These are phyloP conservation scores for Papilio gigon DNA, from an alignment of 2,888 invertebrate species.

Conservation along the genomic window DNA sequence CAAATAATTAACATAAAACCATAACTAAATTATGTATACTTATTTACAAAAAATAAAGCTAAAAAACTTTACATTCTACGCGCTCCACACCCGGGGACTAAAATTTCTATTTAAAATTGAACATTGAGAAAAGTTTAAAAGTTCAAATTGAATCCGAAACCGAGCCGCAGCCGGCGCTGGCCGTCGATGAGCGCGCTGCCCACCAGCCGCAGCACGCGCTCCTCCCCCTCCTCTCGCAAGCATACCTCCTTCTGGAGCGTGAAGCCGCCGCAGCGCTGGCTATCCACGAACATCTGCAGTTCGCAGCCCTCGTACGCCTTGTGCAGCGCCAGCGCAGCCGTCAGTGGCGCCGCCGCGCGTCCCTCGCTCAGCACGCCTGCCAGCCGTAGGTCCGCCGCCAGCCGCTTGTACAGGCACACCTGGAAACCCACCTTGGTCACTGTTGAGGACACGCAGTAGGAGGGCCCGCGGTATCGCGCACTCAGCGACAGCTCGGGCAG, in stretches of 20 bases:
- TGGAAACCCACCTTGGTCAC: conserved; percentile 68
- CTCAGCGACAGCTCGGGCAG: conserved; percentile 67
- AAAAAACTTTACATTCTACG: conserved; percentile 57
- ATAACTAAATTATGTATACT: conserved; percentile 81
- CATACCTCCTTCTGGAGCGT: conserved; percentile 70
- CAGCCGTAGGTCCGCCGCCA: conserved; percentile 66
- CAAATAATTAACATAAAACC: conserved; percentile 65
- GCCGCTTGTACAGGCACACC: conserved; percentile 68
- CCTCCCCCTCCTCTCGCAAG: conserved; percentile 67
- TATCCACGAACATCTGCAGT: conserved; percentile 74
- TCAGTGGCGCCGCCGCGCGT: conserved; percentile 55
- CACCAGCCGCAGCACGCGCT: conserved; percentile 64
- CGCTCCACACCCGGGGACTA: conserved; percentile 11
- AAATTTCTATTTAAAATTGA: conserved; percentile 28
- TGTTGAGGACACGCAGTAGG: conserved; percentile 66
- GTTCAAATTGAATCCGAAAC: conserved; percentile 73
- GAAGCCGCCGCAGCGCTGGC: conserved; percentile 73
- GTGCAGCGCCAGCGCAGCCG: conserved; percentile 67
- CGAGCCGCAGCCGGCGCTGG: conserved; percentile 69
- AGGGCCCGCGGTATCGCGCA: conserved; percentile 63
- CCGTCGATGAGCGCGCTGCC: conserved; percentile 71
- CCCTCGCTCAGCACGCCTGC: conserved; percentile 69
- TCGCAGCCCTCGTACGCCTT: conserved; percentile 67
- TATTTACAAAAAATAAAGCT: conserved; percentile 78
- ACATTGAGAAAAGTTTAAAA: conserved; percentile 55